A percentile compares a stretch with the other conserved stretches of the same genome.
Conservation (phyloP, 2,888 invertebrate species). For the Hydrotaea diabolus region DNA sequence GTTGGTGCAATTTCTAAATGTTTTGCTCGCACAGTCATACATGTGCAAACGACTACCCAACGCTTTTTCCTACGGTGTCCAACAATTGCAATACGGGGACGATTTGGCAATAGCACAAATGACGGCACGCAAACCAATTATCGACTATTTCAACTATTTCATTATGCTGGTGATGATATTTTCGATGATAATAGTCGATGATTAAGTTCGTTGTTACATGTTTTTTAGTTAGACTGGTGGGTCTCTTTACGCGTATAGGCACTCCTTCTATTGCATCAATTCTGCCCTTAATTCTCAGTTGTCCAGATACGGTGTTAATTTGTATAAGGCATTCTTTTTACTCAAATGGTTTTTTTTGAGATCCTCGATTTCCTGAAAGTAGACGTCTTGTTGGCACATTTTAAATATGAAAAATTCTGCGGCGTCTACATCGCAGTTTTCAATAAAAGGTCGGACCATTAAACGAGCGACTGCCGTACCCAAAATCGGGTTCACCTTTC, state of each 20-base stretch:
- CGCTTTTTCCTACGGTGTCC: slow-evolving; percentile 58
- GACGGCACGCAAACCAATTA: slow-evolving; percentile 31
- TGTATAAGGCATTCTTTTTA: too few species aligned
- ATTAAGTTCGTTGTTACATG: slow-evolving; percentile 47
- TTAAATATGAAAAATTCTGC: too few species aligned
- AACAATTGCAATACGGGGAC: slow-evolving; percentile 51
- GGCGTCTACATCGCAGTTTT: too few species aligned
- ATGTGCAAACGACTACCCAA: slow-evolving; percentile 51
- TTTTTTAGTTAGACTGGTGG: slow-evolving; percentile 48
- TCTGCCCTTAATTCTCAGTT: not conserved
- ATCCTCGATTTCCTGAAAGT: too few species aligned
- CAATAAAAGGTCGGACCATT: too few species aligned
- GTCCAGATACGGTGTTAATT: too few species aligned
- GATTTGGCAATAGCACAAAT: not conserved
- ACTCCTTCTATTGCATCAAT: not conserved
- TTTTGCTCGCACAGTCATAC: slow-evolving; percentile 49
- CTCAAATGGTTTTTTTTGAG: too few species aligned
- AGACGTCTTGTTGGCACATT: too few species aligned
- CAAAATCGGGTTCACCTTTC: not conserved
- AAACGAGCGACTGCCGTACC: too few species aligned
- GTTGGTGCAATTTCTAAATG: slow-evolving; percentile 40
- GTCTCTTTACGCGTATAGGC: slow-evolving; percentile 23
- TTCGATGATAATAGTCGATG: slow-evolving; percentile 46
- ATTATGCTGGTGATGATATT: slow-evolving; percentile 51
- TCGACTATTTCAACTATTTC: slow-evolving; percentile 47